A percentile compares a stretch with the other conserved stretches of the same genome.
Evolutionary conservation across 2,797 vertebrate species (phyloP).

Genomic region (Cygnus olor): DNA sequence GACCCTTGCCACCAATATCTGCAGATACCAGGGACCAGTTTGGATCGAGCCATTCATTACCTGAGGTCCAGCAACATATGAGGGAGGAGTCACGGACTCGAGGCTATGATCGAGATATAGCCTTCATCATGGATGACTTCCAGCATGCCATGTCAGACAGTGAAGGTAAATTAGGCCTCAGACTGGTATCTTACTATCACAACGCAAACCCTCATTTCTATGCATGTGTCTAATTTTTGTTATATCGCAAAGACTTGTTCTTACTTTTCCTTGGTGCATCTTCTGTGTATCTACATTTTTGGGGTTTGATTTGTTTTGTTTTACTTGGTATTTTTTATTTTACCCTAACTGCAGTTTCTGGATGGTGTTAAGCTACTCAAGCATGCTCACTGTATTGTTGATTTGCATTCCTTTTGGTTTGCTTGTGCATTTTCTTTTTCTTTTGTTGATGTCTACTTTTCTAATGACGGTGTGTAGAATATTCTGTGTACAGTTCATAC

Average conservation of each 20-base stretch:
- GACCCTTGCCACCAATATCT: conserved; percentile 97
- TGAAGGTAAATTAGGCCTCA: conserved; percentile 96
- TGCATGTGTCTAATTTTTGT: conserved; percentile 88
- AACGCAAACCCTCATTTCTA: conserved; percentile 85
- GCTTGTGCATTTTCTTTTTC: conserved; percentile 76
- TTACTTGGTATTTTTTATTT: conserved; percentile 37
- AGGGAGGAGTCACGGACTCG: conserved; percentile 96
- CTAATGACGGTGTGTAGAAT: conserved; percentile 24
- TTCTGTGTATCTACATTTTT: conserved; percentile 74
- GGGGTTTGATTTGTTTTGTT: conserved; percentile 61
- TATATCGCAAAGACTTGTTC: conserved; percentile 64
- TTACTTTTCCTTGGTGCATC: conserved; percentile 75
- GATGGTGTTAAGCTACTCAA: conserved; percentile 36
- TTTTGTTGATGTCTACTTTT: conserved; percentile 53
- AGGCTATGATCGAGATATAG: conserved; percentile 97
- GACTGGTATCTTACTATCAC: conserved; percentile 82
- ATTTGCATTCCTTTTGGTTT: conserved; percentile 67
- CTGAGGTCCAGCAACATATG: conserved; percentile 99
- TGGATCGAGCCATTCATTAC: conserved; percentile 98
- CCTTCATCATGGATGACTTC: conserved; percentile 99
- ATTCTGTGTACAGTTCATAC: conserved; percentile 48
- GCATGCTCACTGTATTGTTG: conserved; percentile 66
- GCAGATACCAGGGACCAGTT: conserved; percentile 98
- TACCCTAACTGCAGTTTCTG: conserved; percentile 39
- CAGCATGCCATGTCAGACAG: conserved; percentile 99